phyloP scores from a whole-genome alignment of 2,797 vertebrate species.

The Mastacembelus armatus region DNA sequence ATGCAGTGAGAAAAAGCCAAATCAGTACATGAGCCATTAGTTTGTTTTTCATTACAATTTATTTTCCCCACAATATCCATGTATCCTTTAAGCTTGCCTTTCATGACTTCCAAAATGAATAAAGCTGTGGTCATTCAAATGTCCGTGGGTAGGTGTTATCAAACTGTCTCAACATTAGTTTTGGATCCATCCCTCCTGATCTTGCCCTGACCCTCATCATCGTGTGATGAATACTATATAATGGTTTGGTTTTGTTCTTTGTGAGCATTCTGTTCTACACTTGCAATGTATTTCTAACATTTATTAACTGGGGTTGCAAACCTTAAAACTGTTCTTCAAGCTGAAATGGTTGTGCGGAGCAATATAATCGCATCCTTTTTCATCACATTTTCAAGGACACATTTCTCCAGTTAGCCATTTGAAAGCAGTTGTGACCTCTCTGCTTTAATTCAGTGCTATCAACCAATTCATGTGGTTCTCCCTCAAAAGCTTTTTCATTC shows the following conservation, averaged over 20 bases:
- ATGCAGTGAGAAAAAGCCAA: no score
- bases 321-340: no score
- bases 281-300: constrained; percentile 5
- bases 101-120: not conserved
- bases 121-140: not conserved
- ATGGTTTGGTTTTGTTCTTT: not conserved
- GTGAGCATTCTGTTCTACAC: no score
- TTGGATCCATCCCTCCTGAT: constrained; percentile 4
- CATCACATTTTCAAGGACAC: constrained; percentile 37
- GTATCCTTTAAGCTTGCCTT: not conserved
- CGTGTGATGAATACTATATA: not conserved
- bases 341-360: constrained; percentile 6
- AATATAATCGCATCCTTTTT: constrained; percentile 13
- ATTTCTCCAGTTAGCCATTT: constrained; percentile 32
- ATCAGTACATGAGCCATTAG: no score
- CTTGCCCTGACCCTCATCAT: not conserved
- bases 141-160: not conserved
- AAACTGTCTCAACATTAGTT: not conserved
- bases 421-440: constrained; percentile 54
- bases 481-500: constrained; percentile 51
- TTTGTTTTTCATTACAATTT: no score
- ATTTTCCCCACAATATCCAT: no score
- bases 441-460: constrained; percentile 46
- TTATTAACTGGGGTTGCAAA: constrained; percentile 7
- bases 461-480: constrained; percentile 41